Conservation (phyloP, 2,888 invertebrate genomes). For the Cataglyphis livida region DNA sequence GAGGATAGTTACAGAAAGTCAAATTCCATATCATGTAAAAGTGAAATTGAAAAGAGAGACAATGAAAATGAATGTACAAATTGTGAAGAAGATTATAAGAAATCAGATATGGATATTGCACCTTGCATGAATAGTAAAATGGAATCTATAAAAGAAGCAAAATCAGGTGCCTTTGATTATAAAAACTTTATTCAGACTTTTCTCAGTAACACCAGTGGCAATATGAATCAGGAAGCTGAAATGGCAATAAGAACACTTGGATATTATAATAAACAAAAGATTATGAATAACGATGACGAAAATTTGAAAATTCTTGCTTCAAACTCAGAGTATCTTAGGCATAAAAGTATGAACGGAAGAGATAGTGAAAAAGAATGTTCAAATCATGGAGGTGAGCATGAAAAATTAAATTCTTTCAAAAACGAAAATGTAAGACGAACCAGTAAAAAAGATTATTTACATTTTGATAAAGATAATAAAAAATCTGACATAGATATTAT, state of each 20-base stretch:
- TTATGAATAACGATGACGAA: slow-evolving; percentile 55
- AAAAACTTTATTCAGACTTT: slow-evolving; percentile 76
- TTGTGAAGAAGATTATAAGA: not conserved
- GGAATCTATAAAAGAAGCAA: slow-evolving; percentile 65
- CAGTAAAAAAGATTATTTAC: slow-evolving; percentile 11
- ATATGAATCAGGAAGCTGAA: slow-evolving; percentile 60
- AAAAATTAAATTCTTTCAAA: not conserved
- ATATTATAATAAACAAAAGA: slow-evolving; percentile 52
- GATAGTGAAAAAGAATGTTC: not conserved
- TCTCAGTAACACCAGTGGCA: slow-evolving; percentile 56
- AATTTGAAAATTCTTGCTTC: not conserved
- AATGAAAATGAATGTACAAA: slow-evolving; percentile 48
- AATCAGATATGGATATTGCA: slow-evolving; percentile 63
- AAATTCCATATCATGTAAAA: not conserved
- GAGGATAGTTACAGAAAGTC: not conserved
- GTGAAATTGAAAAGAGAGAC: slow-evolving; percentile 69
- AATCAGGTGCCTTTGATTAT: slow-evolving; percentile 68
- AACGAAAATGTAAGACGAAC: not conserved
- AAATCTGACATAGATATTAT: slow-evolving; percentile 65
- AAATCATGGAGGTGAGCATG: not conserved
- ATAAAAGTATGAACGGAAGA: not conserved
- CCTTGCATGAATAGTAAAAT: slow-evolving; percentile 80
- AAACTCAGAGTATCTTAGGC: not conserved
- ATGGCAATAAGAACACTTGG: slow-evolving; percentile 65
- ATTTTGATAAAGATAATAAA: not conserved